phyloP scores from a whole-genome alignment of 2,113 vertebrate genomes.

The Cercopithecus mona region DNA sequence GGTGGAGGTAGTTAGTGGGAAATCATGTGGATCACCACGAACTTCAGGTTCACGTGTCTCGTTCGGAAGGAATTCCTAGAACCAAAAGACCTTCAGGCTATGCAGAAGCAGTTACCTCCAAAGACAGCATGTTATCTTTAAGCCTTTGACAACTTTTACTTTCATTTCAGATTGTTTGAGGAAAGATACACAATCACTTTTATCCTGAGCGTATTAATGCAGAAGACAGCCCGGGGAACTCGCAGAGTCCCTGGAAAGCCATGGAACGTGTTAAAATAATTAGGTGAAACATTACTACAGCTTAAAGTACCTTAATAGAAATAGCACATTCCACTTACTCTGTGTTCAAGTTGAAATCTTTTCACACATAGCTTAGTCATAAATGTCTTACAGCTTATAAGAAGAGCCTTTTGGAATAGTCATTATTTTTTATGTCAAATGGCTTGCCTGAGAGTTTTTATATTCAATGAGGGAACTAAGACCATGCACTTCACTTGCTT shows the following conservation, averaged over 20 bases:
- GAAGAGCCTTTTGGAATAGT: not conserved
- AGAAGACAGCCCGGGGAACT: not conserved
- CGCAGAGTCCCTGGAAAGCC: not conserved
- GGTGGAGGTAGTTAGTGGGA: fast-evolving
- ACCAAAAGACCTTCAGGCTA: not conserved
- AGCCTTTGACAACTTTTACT: not conserved
- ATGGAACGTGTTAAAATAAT: not conserved
- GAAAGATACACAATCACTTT: not conserved
- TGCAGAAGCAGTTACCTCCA: not conserved
- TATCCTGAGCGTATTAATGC: not conserved
- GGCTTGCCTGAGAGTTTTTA: not conserved
- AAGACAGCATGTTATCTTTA: not conserved
- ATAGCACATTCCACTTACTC: not conserved
- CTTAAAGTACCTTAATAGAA: not conserved
- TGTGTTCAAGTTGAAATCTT: not conserved
- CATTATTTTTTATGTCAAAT: fast-evolving
- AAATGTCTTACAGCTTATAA: fast-evolving
- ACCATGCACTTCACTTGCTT: not conserved
- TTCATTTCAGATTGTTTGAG: not conserved
- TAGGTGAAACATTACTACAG: not conserved
- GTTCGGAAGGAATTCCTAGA: not conserved
- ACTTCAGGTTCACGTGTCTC: fast-evolving
- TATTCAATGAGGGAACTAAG: fast-evolving
- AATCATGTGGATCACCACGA: fast-evolving
- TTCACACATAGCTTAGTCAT: not conserved